Evolutionary conservation across 2,888 invertebrate genomes (phyloP).

Genomic region (Latrodectus elegans): DNA sequence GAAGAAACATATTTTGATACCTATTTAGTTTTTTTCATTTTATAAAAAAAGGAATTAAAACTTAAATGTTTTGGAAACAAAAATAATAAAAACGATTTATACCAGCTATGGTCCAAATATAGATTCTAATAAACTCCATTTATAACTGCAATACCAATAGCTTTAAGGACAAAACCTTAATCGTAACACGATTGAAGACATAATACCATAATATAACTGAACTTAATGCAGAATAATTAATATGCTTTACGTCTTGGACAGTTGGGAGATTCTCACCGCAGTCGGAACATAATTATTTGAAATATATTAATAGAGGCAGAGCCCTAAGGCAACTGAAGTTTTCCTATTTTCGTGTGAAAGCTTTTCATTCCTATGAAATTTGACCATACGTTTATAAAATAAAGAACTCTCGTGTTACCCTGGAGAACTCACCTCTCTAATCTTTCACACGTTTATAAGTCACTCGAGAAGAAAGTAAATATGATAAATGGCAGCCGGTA

Average conservation of each 20-base stretch:
- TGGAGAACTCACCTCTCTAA: not conserved
- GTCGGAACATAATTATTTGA: conserved; percentile 49
- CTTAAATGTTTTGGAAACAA: no score
- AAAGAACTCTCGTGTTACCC: not conserved
- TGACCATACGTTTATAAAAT: not conserved
- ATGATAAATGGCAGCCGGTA: not conserved
- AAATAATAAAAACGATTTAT: no score
- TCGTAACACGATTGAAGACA: no score
- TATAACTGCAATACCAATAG: no score
- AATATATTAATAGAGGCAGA: conserved; percentile 52
- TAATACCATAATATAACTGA: no score
- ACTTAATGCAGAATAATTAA: not conserved
- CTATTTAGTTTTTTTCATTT: no score
- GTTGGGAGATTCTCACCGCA: not conserved
- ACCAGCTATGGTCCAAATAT: no score
- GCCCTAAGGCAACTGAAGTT: not conserved
- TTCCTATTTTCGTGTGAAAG: not conserved
- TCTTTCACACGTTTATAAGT: conserved; percentile 2
- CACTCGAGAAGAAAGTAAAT: not conserved
- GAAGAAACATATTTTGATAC: no score
- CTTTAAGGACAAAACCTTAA: no score
- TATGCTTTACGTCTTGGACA: not conserved
- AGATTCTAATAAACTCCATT: no score
- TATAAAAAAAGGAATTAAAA: no score
- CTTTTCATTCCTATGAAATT: not conserved